Evolutionary conservation across 2,797 vertebrate genomes (phyloP).

Genomic region (Myoxocephalus aenaeus): DNA sequence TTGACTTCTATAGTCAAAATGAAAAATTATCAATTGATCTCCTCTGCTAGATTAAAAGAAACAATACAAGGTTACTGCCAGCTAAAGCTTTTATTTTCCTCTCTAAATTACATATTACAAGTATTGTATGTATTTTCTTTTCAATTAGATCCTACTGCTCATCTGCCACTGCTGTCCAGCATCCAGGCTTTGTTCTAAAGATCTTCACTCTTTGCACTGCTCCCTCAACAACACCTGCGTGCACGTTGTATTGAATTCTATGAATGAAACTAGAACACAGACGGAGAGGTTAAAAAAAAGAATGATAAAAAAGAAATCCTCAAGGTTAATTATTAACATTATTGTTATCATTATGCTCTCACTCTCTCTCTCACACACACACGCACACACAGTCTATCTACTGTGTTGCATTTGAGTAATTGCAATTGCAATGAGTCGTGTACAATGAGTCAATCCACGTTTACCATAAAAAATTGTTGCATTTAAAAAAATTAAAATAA

Average conservation of each 20-base stretch:
- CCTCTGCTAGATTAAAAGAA: slow-evolving; percentile 6
- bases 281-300: not conserved
- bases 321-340: not conserved
- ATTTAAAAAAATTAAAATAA: not conserved
- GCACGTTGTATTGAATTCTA: not conserved
- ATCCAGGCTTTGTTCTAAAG: not conserved
- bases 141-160: not conserved
- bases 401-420: not conserved
- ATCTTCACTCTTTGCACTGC: not conserved
- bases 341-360: not conserved
- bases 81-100: not conserved
- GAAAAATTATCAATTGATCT: not conserved
- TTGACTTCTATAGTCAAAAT: not conserved
- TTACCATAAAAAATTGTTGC: not conserved
- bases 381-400: not conserved
- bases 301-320: not conserved
- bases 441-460: not conserved
- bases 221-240: not conserved
- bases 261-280: not conserved
- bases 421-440: not conserved
- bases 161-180: not conserved
- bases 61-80: not conserved
- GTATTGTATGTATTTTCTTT: slow-evolving; percentile 5
- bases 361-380: too few relatives aligned
- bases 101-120: not conserved